These are phyloP conservation scores for Mnemiopsis leidyi DNA, from an alignment of 37 sponge, comb jelly and placozoan species.

Conservation along the genomic window DNA sequence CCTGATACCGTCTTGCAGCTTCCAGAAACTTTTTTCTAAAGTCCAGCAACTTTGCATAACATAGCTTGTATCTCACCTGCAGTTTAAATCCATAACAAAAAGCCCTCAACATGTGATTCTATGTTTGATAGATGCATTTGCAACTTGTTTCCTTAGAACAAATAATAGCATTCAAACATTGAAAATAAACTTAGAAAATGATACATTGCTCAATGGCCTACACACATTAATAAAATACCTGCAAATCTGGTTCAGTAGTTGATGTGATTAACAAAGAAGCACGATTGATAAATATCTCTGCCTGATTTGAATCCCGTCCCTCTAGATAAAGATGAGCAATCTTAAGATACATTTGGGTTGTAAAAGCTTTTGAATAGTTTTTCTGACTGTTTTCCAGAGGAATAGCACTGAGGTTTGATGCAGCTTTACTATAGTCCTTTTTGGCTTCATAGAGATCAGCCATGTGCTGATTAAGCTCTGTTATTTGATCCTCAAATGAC, in stretches of 20 bases:
- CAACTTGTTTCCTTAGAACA: too few relatives aligned
- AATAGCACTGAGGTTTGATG: conserved; percentile 75
- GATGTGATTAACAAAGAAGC: conserved; percentile 72
- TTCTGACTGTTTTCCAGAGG: conserved; percentile 87
- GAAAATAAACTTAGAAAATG: too few relatives aligned
- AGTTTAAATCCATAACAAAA: too few relatives aligned
- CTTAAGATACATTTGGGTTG: conserved; percentile 92
- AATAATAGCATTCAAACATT: too few relatives aligned
- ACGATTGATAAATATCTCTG: conserved; percentile 93
- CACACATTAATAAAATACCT: too few relatives aligned
- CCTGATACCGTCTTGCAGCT: conserved; percentile 89
- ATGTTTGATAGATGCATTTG: too few relatives aligned
- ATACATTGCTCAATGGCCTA: too few relatives aligned
- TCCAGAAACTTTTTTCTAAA: conserved; percentile 89
- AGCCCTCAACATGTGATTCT: too few relatives aligned
- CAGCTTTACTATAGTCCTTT: conserved; percentile 78
- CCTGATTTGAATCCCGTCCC: conserved; percentile 78
- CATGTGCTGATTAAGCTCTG: conserved; percentile 71
- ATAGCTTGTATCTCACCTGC: conserved; percentile 71
- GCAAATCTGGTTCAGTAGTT: conserved; percentile 10
- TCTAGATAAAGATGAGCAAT: conserved; percentile 90
- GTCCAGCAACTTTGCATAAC: conserved; percentile 89
- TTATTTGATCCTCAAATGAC: conserved; percentile 70
- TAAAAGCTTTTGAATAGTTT: conserved; percentile 80
- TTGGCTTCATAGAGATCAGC: conserved; percentile 77